phyloP scores from a whole-genome alignment of 1,140 invertebrate species.

The Drosophila tsacasi region DNA sequence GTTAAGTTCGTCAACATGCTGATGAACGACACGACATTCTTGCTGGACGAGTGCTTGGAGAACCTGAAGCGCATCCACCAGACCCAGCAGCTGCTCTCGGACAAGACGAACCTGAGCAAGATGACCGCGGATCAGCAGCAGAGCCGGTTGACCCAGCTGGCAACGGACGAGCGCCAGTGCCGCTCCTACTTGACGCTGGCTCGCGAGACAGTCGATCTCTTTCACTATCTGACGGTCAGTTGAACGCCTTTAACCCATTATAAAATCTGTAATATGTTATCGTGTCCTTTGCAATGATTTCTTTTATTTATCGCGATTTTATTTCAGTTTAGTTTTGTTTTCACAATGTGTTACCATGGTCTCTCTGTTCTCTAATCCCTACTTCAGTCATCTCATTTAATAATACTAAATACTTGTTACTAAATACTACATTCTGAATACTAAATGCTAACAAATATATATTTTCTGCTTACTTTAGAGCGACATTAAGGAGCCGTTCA shows the following conservation, averaged over 20 bases:
- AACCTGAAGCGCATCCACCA: conserved; percentile 98
- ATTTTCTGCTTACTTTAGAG: conserved; percentile 37
- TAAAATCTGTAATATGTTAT: not conserved
- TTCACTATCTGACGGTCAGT: conserved; percentile 96
- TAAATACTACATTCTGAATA: too few species aligned
- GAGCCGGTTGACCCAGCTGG: conserved; percentile 91
- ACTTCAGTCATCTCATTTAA: too few species aligned
- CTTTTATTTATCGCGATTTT: too few species aligned
- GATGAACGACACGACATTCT: conserved; percentile 99
- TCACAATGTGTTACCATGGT: too few species aligned
- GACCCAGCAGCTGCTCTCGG: conserved; percentile 92
- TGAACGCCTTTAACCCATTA: not conserved
- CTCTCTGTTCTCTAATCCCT: too few species aligned
- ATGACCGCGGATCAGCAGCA: conserved; percentile 91
- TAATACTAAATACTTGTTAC: too few species aligned
- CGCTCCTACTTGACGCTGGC: conserved; percentile 97
- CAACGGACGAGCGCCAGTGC: conserved; percentile 96
- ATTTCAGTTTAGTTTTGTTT: too few species aligned
- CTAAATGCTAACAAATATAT: too few species aligned
- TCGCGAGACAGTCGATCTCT: conserved; percentile 98
- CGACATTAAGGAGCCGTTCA: conserved; percentile 97
- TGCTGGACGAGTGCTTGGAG: conserved; percentile 98
- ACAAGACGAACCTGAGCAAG: conserved; percentile 89
- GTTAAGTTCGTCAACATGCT: conserved; percentile 99
- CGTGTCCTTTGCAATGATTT: too few species aligned